phyloP scores from a whole-genome alignment of 2,113 vertebrate genomes.

The Nothobranchius kuhntae region DNA sequence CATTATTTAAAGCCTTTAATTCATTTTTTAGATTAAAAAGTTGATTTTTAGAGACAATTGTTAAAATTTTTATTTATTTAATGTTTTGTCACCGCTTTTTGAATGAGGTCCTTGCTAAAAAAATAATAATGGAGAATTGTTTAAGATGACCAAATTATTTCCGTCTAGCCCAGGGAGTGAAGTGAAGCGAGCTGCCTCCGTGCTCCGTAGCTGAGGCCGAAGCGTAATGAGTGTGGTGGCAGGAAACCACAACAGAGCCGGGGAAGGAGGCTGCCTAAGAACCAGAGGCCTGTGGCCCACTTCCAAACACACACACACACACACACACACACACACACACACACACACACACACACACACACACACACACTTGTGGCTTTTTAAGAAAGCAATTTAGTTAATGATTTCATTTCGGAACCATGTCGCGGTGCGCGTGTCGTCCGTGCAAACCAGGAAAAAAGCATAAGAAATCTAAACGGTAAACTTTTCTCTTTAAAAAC shows the following conservation, averaged over 20 bases:
- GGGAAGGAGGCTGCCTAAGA: constrained; percentile 70
- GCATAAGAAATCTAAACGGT: constrained; percentile 51
- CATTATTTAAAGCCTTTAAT: too few species aligned
- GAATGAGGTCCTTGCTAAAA: constrained; percentile 72
- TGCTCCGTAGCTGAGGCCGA: constrained; percentile 61
- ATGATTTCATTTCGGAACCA: constrained; percentile 80
- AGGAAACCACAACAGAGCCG: constrained; percentile 79
- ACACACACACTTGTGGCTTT: constrained; percentile 75
- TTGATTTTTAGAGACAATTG: too few species aligned
- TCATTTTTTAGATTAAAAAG: too few species aligned
- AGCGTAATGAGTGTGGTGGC: constrained; percentile 78
- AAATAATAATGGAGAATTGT: constrained; percentile 59
- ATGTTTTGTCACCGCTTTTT: constrained; percentile 51
- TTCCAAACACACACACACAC: constrained; percentile 72
- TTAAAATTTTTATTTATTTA: constrained; percentile 60
- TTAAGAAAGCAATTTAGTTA: constrained; percentile 80
- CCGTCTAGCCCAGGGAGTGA: constrained; percentile 62
- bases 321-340: too few species aligned
- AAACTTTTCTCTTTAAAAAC: constrained; percentile 51
- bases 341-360: constrained; percentile 18
- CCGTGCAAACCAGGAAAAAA: constrained; percentile 50
- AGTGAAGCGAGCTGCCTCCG: constrained; percentile 56
- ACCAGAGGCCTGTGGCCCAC: constrained; percentile 70
- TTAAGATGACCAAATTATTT: constrained; percentile 83
- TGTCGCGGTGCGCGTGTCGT: constrained; percentile 71